Conservation (phyloP, 2,888 invertebrate genomes). For the Tetanocera ferruginea region DNA sequence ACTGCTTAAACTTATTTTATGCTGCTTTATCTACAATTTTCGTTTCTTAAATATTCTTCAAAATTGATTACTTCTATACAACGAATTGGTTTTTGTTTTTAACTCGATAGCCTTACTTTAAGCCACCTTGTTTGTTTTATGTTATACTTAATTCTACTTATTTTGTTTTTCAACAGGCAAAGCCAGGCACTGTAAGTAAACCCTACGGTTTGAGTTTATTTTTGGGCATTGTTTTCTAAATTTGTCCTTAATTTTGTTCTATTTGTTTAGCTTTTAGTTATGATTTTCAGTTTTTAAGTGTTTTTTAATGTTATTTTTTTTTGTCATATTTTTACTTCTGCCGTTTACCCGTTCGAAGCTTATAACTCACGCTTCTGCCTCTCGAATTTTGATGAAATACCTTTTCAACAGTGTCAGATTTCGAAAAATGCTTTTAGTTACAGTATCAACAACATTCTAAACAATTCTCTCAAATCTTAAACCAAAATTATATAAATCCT, state of each 20-base stretch:
- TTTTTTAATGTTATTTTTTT: slow-evolving; percentile 1
- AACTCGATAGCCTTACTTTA: neutral
- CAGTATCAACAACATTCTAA: neutral
- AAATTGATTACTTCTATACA: neutral
- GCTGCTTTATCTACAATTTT: too few relatives aligned
- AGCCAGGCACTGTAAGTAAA: slow-evolving; percentile 76
- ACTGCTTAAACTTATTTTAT: neutral
- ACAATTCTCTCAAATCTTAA: too few relatives aligned
- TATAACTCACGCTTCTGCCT: neutral
- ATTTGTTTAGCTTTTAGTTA: slow-evolving; percentile 29
- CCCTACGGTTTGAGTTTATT: slow-evolving; percentile 43
- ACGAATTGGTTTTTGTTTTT: neutral
- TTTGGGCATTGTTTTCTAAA: slow-evolving; percentile 24
- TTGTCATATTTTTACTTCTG: slow-evolving; percentile 1
- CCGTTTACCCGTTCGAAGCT: neutral
- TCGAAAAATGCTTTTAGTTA: neutral
- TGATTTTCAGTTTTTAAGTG: slow-evolving; percentile 30
- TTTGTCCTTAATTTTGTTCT: slow-evolving; percentile 26
- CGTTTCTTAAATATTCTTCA: neutral
- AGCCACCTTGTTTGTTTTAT: slow-evolving; percentile 30
- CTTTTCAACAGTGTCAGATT: neutral
- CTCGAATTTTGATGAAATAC: neutral
- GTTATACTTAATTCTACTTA: slow-evolving; percentile 46
- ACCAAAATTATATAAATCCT: too few relatives aligned
- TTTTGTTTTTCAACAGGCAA: slow-evolving; percentile 70